Percentiles rank a stretch among this genome's conserved stretches.
phyloP scores from a whole-genome alignment of 2,888 invertebrate genomes.

The Heliconius sara region DNA sequence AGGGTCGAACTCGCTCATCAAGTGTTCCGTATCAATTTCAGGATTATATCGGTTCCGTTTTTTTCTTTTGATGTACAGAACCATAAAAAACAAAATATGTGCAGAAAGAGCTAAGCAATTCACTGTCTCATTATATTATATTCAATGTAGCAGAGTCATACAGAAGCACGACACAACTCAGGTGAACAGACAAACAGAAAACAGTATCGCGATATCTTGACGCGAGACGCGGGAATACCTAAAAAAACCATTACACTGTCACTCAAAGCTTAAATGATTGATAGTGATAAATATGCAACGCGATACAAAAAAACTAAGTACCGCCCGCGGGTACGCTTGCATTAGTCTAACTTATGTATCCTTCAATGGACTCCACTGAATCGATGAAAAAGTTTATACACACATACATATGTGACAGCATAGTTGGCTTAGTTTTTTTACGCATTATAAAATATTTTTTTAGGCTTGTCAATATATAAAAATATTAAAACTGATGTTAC shows the following conservation, averaged over 20 bases:
- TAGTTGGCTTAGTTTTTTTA: background rate
- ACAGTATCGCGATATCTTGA: conserved; percentile 17
- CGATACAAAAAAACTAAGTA: conserved; percentile 4
- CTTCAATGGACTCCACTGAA: background rate
- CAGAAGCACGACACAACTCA: background rate
- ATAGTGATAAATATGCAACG: conserved; percentile 29
- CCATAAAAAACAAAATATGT: background rate
- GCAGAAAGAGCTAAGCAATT: background rate
- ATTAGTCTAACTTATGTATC: conserved; percentile 10
- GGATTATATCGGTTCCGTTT: too few species aligned
- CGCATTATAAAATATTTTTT: background rate
- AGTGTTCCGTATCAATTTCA: too few species aligned
- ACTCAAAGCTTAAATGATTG: conserved; percentile 24
- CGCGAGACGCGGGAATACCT: conserved; percentile 12
- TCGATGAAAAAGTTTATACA: background rate
- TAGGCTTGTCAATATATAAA: too few species aligned
- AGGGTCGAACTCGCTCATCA: too few species aligned
- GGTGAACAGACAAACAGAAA: conserved; percentile 9
- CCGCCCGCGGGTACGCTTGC: conserved; percentile 10
- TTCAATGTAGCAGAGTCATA: too few species aligned
- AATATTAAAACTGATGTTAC: too few species aligned
- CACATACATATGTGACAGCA: background rate
- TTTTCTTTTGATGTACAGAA: too few species aligned
- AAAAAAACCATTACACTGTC: conserved; percentile 25
- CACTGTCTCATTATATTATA: background rate